These are phyloP conservation scores for Lepidurus apus DNA, from an alignment of 1,140 invertebrate species.

Conservation along the genomic window DNA sequence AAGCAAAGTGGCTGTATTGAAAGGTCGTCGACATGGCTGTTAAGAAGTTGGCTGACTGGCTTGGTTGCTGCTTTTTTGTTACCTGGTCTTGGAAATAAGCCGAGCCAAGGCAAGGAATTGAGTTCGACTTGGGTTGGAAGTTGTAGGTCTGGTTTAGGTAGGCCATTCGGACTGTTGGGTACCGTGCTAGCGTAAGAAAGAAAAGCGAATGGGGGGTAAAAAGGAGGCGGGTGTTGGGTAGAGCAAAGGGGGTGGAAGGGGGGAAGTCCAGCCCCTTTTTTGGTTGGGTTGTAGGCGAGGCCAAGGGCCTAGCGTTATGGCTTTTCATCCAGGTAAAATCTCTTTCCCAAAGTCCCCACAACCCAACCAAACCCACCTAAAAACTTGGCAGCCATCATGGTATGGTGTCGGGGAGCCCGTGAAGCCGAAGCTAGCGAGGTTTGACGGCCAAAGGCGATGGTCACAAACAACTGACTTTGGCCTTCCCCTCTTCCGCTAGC, in stretches of 20 bases:
- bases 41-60: background rate
- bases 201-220: background rate
- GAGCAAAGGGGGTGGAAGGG: background rate
- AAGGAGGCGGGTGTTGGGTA: background rate
- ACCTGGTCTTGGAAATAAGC: background rate
- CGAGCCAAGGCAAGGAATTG: background rate
- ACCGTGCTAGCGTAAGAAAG: background rate
- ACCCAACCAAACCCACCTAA: background rate
- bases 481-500: constrained; percentile 17
- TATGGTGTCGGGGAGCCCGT: background rate
- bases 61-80: background rate
- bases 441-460: constrained; percentile 17
- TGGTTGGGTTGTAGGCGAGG: background rate
- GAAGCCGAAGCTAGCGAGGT: background rate
- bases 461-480: constrained; percentile 21
- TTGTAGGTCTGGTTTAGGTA: background rate
- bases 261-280: background rate
- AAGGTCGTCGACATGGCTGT: constrained; percentile 5
- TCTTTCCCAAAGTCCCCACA: background rate
- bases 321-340: background rate
- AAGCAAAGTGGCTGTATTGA: constrained; percentile 1
- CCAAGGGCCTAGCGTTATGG: background rate
- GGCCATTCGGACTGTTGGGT: constrained; percentile 16
- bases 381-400: background rate
- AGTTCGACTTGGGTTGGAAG: too few species aligned